Conservation (phyloP, 2,113 vertebrate genomes). For the Psilopogon haemacephalus region DNA sequence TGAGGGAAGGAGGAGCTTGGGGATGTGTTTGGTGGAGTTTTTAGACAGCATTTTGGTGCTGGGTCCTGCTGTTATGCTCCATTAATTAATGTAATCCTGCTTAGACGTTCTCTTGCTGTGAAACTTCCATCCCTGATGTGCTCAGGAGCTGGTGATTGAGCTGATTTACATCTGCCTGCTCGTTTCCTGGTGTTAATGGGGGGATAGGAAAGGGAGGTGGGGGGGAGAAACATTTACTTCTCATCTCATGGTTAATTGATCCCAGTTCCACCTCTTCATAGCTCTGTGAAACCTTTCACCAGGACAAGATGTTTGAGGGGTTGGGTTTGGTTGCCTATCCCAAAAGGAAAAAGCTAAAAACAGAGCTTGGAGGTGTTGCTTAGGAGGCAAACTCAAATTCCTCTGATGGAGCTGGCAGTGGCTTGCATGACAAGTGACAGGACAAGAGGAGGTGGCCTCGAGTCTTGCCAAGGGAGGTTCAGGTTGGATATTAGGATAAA, state of each 20-base stretch:
- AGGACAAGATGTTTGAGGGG: background rate
- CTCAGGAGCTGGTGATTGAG: background rate
- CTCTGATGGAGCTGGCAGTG: background rate
- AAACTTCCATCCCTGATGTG: background rate
- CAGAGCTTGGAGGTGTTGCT: background rate
- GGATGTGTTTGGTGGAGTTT: background rate
- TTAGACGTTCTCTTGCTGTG: slow-evolving; percentile 24
- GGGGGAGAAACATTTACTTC: slow-evolving; percentile 1
- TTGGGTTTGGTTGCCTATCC: background rate
- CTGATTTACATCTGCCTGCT: slow-evolving; percentile 49
- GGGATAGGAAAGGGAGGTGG: background rate
- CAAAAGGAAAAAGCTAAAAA: background rate
- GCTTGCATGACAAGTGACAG: background rate
- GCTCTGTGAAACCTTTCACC: background rate
- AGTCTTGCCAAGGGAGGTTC: no score
- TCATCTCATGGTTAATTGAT: slow-evolving; percentile 41
- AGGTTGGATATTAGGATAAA: no score
- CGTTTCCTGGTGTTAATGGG: background rate
- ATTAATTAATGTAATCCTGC: slow-evolving; percentile 6
- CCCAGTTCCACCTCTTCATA: background rate
- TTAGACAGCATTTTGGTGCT: background rate
- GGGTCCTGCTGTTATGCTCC: slow-evolving; percentile 4
- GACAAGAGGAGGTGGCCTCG: no score
- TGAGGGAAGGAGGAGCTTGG: background rate
- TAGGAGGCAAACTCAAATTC: background rate